These are phyloP conservation scores for Coluber constrictor DNA, from an alignment of 2,797 vertebrate genomes.

Conservation along the genomic window DNA sequence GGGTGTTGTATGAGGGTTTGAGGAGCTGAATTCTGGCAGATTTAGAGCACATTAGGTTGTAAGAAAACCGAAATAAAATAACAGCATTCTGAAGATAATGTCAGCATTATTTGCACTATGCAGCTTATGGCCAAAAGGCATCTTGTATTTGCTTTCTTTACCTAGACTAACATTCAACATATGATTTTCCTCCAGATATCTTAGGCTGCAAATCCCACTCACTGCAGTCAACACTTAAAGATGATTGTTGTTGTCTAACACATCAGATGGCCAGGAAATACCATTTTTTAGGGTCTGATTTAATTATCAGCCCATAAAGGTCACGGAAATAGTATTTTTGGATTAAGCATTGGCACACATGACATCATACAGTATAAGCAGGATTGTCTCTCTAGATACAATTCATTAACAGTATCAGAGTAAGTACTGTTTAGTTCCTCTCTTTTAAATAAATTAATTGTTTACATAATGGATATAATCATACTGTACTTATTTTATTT, in stretches of 20 bases:
- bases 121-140: too few relatives aligned
- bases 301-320: not conserved
- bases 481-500: not conserved
- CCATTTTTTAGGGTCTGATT: not conserved
- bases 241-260: not conserved
- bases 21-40: not conserved
- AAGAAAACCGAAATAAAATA: not conserved
- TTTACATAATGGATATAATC: not conserved
- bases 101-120: not conserved
- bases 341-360: not conserved
- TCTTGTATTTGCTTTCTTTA: not conserved
- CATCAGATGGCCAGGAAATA: not conserved
- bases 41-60: not conserved
- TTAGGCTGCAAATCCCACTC: not conserved
- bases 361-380: not conserved
- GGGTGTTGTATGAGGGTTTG: not conserved
- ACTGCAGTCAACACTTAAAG: too few relatives aligned
- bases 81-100: not conserved
- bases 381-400: too few relatives aligned
- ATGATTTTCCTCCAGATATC: not conserved
- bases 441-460: not conserved
- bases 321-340: not conserved
- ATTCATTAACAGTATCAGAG: not conserved
- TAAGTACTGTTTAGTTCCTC: not conserved
- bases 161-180: too few relatives aligned